Percentiles rank a stretch among this genome's conserved stretches.
phyloP scores from a whole-genome alignment of 2,113 vertebrate genomes.

The Heloderma charlesbogerti region DNA sequence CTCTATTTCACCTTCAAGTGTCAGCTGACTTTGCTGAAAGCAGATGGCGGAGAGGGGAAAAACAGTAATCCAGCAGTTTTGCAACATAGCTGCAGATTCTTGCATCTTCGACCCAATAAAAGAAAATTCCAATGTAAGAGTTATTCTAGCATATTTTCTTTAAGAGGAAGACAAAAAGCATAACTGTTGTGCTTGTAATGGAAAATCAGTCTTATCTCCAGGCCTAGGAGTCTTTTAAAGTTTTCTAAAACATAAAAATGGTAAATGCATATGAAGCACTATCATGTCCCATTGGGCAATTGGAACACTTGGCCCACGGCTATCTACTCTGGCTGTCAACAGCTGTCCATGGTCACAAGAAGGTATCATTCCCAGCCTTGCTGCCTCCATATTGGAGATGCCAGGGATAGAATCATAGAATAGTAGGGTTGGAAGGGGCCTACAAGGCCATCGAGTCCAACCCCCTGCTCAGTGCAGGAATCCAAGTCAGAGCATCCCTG shows the following conservation, averaged over 20 bases:
- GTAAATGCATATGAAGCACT: background rate
- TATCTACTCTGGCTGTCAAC: background rate
- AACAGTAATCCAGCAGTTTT: background rate
- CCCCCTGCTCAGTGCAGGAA: too few species aligned
- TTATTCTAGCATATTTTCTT: slow-evolving; percentile 49
- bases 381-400: background rate
- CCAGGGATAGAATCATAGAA: too few species aligned
- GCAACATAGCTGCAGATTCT: slow-evolving; percentile 53
- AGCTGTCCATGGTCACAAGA: background rate
- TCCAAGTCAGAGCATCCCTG: too few species aligned
- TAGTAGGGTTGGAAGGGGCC: too few species aligned
- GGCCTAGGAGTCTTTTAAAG: slow-evolving; percentile 48
- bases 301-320: background rate
- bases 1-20: slow-evolving; percentile 59
- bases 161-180: background rate
- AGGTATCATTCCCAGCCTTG: background rate
- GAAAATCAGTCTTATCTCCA: slow-evolving; percentile 53
- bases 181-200: slow-evolving; percentile 40
- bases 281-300: background rate
- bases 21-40: slow-evolving; percentile 42
- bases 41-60: background rate
- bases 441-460: too few species aligned
- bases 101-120: slow-evolving; percentile 8
- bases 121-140: slow-evolving; percentile 18
- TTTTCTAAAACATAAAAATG: slow-evolving; percentile 50